Conservation (phyloP, 2,888 invertebrate species). For the Protula sp. region DNA sequence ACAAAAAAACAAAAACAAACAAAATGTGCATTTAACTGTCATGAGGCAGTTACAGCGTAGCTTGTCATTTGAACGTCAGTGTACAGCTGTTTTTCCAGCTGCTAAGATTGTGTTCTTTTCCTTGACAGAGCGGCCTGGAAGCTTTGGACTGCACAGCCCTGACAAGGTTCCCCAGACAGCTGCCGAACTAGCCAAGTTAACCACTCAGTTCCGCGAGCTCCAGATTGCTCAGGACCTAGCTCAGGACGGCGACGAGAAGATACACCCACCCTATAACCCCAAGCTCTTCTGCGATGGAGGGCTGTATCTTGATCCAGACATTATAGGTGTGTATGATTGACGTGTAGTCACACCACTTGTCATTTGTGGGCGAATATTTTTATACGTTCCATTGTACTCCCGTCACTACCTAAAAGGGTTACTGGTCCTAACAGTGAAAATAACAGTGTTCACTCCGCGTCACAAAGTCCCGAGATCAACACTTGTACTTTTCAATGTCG, state of each 20-base stretch:
- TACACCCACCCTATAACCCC: constrained; percentile 33
- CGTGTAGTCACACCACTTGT: too few species aligned
- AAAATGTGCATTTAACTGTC: too few species aligned
- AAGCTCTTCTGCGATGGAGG: constrained; percentile 54
- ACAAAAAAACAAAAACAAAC: too few species aligned
- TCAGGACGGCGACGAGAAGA: constrained; percentile 28
- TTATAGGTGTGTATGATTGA: constrained; percentile 66
- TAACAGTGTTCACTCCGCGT: too few species aligned
- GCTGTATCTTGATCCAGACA: constrained; percentile 73
- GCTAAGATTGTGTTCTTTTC: neutral
- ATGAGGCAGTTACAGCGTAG: too few species aligned
- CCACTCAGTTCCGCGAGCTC: constrained; percentile 6
- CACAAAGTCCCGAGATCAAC: too few species aligned
- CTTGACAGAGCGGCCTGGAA: constrained; percentile 55
- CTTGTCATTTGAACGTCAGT: too few species aligned
- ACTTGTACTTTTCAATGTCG: too few species aligned
- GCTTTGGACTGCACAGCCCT: constrained; percentile 79
- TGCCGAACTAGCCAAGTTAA: constrained; percentile 33
- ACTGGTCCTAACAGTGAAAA: too few species aligned
- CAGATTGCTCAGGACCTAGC: neutral
- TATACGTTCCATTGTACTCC: neutral
- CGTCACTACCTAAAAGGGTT: too few species aligned
- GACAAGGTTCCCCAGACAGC: constrained; percentile 58
- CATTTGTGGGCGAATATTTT: neutral
- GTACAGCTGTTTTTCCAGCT: too few species aligned